A percentile compares a stretch with the other conserved stretches of the same genome.
These are phyloP conservation scores for Orthonyx spaldingii DNA, from an alignment of 2,113 vertebrate species.

Conservation along the genomic window DNA sequence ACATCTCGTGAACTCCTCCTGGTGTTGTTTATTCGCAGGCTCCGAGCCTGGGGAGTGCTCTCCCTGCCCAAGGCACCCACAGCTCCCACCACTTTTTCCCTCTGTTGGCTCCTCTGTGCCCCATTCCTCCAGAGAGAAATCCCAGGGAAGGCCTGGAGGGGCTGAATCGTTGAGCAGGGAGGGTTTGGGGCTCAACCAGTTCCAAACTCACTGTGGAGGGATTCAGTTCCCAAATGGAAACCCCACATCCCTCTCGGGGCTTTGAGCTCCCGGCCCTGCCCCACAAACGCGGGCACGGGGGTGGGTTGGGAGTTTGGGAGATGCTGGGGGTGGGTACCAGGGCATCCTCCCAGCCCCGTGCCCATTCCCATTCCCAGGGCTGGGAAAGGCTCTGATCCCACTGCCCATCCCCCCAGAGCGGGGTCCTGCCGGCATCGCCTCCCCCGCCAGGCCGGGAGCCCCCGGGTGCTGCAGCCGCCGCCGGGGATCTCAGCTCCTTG, in stretches of 20 bases:
- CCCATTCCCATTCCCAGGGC: rapidly evolving
- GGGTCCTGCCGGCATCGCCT: neutral
- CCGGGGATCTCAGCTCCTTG: neutral
- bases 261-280: neutral
- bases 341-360: neutral
- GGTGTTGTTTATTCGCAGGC: slow-evolving; percentile 10
- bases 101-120: neutral
- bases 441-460: rapidly evolving
- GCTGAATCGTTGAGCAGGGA: neutral
- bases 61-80: neutral
- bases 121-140: rapidly evolving
- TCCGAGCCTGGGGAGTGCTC: neutral
- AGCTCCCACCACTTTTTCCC: neutral
- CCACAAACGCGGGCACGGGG: rapidly evolving
- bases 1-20: neutral
- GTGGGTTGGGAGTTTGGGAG: rapidly evolving
- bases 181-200: neutral
- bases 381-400: neutral
- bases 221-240: neutral
- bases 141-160: neutral
- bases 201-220: rapidly evolving
- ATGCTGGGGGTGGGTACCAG: rapidly evolving
- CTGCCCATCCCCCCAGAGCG: rapidly evolving
- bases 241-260: neutral
- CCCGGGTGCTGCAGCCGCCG: rapidly evolving